Base-by-base conservation (phyloP, 2,888 invertebrate genomes). In the Reticulitermes lucifugus region DNA sequence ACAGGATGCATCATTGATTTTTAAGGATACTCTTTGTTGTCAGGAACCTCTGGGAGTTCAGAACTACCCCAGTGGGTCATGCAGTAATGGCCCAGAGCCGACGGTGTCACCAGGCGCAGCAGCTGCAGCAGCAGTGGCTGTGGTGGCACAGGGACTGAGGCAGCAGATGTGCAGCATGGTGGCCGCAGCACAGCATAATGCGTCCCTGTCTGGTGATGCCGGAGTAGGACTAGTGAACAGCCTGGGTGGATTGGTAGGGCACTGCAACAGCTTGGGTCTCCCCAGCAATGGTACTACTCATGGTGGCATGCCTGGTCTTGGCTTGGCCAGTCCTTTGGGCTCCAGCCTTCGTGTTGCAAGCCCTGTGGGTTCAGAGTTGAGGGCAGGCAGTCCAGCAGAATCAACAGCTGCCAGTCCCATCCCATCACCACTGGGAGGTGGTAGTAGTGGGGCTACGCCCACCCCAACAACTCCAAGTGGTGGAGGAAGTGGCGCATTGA, bases 161-260 rank as follows among this genome's bases (percentile, higher is more conserved):
- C 96, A 97, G 88, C 97, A 97, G 91, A 96, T 97, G 96, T 95
- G 95, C 93, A 95, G 94, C 90, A 95, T 95, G 95, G 95, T 95
- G 85, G 96, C 96, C 0, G 94, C 94, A 9, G 91, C 91, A 7
- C 91, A 92, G 89, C 92, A 93, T 90, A 81, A 81, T 43, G 81
- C 46, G n/a, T 81, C 81, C 43, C 81, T 81, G 1, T 81, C 81
- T 18, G 81, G 81, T n/a, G 91, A 91, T 89, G 89, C 91, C 89
- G 89, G 91, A 89, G 87, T 90, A 88, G 88, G 88, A 91, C 89
- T 91, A 93, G 90, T 92, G 93, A 91, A 93, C 55, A 79, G 85
- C 79, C 84, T 87, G 35, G 86, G 81, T 29, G 84, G 85, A 25
- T 59, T 85, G 25, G 83, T 85, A 14, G 75, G 85, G 14, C 85